Evolutionary conservation across 2,797 vertebrate species (phyloP), one percentile per base, ranked within the genome.

Genomic region (Neosalanx taihuensis): DNA sequence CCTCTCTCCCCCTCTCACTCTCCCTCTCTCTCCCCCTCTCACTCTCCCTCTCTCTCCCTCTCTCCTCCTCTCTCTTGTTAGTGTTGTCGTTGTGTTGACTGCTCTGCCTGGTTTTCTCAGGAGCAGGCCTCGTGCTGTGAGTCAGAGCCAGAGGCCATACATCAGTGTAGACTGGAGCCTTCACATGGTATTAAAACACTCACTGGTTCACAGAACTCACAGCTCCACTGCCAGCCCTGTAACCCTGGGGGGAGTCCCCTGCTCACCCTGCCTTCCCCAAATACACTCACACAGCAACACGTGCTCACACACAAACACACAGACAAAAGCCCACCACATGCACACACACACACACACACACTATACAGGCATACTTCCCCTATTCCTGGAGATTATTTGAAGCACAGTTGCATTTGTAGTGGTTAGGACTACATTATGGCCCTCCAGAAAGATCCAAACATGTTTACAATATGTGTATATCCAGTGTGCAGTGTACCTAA

Each of bases 91-190:
- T 83, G 79, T 83, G 81, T 82, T 83, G 81, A 82, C 78, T 70
- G 69, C 57, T 84, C 63, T 70, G 76, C 75, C 79, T 62, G 69
- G 12, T 67, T 72, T 79, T 75, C 82, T 76, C 72, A 65, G 77
- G 68, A 80, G 79, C 71, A 67, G 71, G 68, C 69, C 77, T 73
- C 79, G 73, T 70, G 77, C 81, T 88, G 84, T 67, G 81, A 13
- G 49, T 79, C 68, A 35, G 65, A 83, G 58, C 74, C 75, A 81
- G 74, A 80, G 79, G 79, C 76, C 77, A 72, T 72, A 81, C 76
- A 84, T 76, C 78, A 76, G 74, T 83, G 79, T 86, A 75, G 81
- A 83, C 84, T 82, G 77, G 73, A 78, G 80, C 80, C 37, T 85
- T 89, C 79, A 81, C 74, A 70, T 73, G 70, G 73, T 70, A 78